Conservation (phyloP, 2,888 invertebrate genomes). For the Caenorhabditis japonica region DNA sequence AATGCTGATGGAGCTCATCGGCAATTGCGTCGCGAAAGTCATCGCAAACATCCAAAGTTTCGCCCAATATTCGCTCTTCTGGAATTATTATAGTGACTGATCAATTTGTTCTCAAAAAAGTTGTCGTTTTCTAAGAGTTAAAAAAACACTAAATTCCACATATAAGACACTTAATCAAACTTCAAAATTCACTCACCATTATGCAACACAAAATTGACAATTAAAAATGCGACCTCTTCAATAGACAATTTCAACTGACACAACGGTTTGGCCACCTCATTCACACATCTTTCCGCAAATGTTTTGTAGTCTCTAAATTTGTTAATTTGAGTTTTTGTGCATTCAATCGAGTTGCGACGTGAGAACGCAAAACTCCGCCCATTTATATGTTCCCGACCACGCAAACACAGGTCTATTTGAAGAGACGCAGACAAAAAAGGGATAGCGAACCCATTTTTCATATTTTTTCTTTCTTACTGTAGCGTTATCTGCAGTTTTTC, state of each 20-base stretch:
- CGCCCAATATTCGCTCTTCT: constrained; percentile 39
- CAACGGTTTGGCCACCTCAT: constrained; percentile 45
- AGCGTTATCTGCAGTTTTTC: constrained; percentile 31
- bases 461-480: too few relatives aligned
- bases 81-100: constrained; percentile 8
- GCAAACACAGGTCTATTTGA: too few relatives aligned
- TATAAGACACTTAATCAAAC: background rate
- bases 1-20: constrained; percentile 38
- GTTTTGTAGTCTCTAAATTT: constrained; percentile 44
- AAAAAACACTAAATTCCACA: too few relatives aligned
- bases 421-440: too few relatives aligned
- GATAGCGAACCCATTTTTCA: too few relatives aligned
- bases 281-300: constrained; percentile 36
- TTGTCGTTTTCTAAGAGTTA: background rate
- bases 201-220: constrained; percentile 36
- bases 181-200: constrained; percentile 16
- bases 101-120: background rate
- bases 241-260: constrained; percentile 32
- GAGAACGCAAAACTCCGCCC: too few relatives aligned
- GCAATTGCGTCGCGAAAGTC: constrained; percentile 30
- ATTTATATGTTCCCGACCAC: too few relatives aligned
- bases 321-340: too few relatives aligned
- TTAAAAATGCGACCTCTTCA: constrained; percentile 37
- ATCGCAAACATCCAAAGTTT: constrained; percentile 30
- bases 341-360: too few relatives aligned